Conservation (phyloP, 2,888 invertebrate species). For the Oscheius sp. region DNA sequence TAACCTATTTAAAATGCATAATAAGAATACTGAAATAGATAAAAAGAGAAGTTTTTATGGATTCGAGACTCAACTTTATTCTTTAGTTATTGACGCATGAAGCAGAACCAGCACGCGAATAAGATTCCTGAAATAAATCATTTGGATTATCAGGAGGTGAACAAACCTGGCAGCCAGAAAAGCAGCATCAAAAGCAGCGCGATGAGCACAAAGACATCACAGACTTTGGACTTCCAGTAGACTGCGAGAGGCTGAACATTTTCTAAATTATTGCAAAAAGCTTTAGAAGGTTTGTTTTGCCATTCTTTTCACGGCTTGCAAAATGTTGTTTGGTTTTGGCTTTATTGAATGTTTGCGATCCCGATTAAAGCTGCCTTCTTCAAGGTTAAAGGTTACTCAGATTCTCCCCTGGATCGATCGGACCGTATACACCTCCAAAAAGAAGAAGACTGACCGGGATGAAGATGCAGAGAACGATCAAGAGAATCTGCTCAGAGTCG, state of each 20-base stretch:
- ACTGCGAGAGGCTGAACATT: constrained; percentile 49
- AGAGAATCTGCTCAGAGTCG: constrained; percentile 36
- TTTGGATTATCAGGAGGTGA: too few relatives aligned
- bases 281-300: too few relatives aligned
- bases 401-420: neutral
- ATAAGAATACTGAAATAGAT: too few relatives aligned
- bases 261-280: too few relatives aligned
- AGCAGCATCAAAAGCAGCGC: constrained; percentile 41
- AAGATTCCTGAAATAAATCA: too few relatives aligned
- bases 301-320: too few relatives aligned
- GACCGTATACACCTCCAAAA: too few relatives aligned
- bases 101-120: constrained; percentile 44
- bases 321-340: neutral
- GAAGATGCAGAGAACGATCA: constrained; percentile 43
- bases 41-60: too few relatives aligned
- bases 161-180: constrained; percentile 48
- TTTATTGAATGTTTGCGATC: neutral
- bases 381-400: neutral
- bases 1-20: too few relatives aligned
- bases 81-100: constrained; percentile 12
- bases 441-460: constrained; percentile 36
- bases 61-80: neutral
- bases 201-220: constrained; percentile 40
- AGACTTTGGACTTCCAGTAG: constrained; percentile 41
- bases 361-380: neutral